A percentile compares a stretch with the other conserved stretches of the same genome.
These are phyloP conservation scores for Pterobdella sp. DNA, from an alignment of 2,888 invertebrate species.

Conservation along the genomic window DNA sequence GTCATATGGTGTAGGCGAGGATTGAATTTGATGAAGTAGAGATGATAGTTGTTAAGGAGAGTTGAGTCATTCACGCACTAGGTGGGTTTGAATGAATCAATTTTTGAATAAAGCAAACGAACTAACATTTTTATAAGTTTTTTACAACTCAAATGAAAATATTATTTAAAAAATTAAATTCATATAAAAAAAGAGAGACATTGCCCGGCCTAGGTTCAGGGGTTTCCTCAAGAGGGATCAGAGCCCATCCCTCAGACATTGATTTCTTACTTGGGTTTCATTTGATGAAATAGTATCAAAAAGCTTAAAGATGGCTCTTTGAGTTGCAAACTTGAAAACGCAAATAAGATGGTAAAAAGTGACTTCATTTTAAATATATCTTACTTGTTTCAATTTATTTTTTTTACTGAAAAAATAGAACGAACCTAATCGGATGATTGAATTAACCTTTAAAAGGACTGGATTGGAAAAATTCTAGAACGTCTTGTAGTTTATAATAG, in stretches of 20 bases:
- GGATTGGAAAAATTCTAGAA: conserved; percentile 69
- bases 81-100: too few species aligned
- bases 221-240: not conserved
- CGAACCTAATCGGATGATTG: too few species aligned
- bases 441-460: conserved; percentile 33
- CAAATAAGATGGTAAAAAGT: too few species aligned
- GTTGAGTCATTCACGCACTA: conserved; percentile 7
- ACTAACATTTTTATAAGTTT: too few species aligned
- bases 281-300: not conserved
- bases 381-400: too few species aligned
- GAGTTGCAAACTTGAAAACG: too few species aligned
- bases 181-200: not conserved
- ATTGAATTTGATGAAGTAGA: conserved; percentile 26
- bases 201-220: conserved; percentile 8
- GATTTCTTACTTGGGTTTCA: conserved; percentile 7
- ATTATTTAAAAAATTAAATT: too few species aligned
- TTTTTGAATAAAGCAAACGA: too few species aligned
- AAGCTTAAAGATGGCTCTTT: too few species aligned
- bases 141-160: too few species aligned
- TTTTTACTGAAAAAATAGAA: too few species aligned
- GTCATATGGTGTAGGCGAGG: conserved; percentile 23
- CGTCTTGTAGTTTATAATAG: conserved; percentile 79
- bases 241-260: not conserved
- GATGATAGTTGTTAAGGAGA: conserved; percentile 11
- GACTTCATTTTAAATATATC: too few species aligned